These are phyloP conservation scores for Hypocryptadius cinnamomeus DNA, from an alignment of 2,113 vertebrate genomes.

Conservation along the genomic window DNA sequence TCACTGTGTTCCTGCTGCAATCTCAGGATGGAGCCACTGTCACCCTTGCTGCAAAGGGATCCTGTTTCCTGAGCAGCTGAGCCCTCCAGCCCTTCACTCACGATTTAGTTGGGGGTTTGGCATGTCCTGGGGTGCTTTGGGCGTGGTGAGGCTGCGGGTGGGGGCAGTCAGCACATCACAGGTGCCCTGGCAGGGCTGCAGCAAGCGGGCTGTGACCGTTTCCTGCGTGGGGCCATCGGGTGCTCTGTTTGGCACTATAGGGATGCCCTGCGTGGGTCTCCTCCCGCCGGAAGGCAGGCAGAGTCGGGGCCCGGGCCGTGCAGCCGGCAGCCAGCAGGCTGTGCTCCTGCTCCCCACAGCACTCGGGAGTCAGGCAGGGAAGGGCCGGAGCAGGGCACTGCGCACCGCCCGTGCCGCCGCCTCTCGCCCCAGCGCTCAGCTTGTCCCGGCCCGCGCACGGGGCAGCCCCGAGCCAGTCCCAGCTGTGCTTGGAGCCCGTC, in stretches of 20 bases:
- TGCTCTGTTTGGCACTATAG: rapidly evolving
- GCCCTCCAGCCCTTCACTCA: background rate
- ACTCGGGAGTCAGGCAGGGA: rapidly evolving
- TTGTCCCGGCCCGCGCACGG: background rate
- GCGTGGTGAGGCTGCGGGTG: background rate
- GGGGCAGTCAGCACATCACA: background rate
- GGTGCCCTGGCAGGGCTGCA: background rate
- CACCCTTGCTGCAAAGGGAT: background rate
- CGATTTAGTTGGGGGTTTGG: rapidly evolving
- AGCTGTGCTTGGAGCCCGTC: background rate
- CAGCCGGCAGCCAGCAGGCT: conserved; percentile 3
- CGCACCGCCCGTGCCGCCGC: rapidly evolving
- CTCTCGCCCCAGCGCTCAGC: background rate
- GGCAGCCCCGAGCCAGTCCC: background rate
- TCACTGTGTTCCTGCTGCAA: background rate
- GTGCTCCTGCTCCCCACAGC: conserved; percentile 2
- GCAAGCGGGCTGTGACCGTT: background rate
- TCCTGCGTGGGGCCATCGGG: rapidly evolving
- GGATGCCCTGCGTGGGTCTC: background rate
- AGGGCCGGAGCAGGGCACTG: background rate
- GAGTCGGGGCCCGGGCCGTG: background rate
- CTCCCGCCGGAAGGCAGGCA: background rate
- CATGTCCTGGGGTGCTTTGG: background rate
- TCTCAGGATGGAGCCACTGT: background rate
- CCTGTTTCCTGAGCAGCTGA: background rate